Conservation (phyloP, 2,113 vertebrate genomes). For the Tachysurus fulvidraco region DNA sequence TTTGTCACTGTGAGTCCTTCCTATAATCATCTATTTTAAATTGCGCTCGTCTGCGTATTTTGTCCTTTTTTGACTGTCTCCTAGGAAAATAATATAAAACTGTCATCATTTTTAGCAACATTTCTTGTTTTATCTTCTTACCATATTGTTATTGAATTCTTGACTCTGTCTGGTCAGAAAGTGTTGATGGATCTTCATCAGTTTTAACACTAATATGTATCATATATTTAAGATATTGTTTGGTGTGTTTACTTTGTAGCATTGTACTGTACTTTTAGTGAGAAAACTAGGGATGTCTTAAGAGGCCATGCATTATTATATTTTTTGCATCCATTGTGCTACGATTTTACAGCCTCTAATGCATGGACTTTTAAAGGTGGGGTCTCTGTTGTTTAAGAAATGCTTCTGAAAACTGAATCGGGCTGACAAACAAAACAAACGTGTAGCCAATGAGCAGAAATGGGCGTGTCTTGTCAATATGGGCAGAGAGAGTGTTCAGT, state of each 20-base stretch:
- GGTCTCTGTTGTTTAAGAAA: no score
- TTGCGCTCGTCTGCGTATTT: background rate
- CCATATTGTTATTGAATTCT: background rate
- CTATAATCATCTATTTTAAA: background rate
- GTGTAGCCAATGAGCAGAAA: no score
- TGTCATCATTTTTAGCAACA: background rate
- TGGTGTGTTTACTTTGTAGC: background rate
- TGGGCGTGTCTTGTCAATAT: no score
- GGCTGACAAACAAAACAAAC: no score
- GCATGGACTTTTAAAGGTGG: no score
- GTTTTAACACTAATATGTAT: background rate
- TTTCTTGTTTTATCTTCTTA: background rate
- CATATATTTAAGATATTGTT: background rate
- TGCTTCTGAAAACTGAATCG: no score
- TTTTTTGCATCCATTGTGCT: no score
- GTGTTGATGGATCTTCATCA: background rate
- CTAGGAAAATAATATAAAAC: background rate
- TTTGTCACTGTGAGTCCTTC: background rate
- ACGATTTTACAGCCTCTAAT: no score
- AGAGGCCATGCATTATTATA: no score
- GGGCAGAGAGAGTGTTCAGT: no score
- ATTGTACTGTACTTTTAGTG: no score
- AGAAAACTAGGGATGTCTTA: no score
- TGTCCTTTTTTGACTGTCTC: background rate
- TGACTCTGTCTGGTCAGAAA: background rate